Conservation (phyloP, 1,140 invertebrate species). For the Aleiodes sp. region DNA sequence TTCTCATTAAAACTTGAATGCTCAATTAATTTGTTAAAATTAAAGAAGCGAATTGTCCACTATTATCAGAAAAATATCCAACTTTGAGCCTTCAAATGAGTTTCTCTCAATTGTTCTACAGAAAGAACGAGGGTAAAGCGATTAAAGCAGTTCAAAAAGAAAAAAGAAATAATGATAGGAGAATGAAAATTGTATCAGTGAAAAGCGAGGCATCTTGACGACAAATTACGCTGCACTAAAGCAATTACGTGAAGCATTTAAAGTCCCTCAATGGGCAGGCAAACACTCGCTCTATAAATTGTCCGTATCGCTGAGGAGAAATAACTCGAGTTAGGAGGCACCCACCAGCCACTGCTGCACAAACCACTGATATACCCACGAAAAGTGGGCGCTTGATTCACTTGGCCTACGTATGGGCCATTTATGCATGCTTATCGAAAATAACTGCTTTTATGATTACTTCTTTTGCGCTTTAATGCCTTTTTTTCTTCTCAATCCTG, state of each 20-base stretch:
- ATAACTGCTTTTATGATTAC: background rate
- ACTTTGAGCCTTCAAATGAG: too few species aligned
- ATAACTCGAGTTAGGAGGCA: constrained; percentile 18
- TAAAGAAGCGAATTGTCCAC: too few species aligned
- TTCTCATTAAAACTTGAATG: too few species aligned
- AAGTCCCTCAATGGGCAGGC: constrained; percentile 7
- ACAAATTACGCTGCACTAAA: constrained; percentile 25
- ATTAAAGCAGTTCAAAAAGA: background rate
- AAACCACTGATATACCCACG: background rate
- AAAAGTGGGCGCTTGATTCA: constrained; percentile 5
- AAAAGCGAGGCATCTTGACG: constrained; percentile 3
- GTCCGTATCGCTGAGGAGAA: constrained; percentile 2
- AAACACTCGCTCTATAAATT: constrained; percentile 21
- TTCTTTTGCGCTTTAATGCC: background rate
- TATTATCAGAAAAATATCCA: too few species aligned
- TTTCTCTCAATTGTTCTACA: too few species aligned
- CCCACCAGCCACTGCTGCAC: background rate
- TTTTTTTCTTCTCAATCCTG: background rate
- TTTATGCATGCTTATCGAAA: background rate
- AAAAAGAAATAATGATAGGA: constrained; percentile 4
- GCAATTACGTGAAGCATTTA: constrained; percentile 29
- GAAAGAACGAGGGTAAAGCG: too few species aligned
- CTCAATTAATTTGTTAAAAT: too few species aligned
- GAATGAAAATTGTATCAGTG: constrained; percentile 17
- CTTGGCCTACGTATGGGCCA: background rate